Base-by-base conservation (phyloP, 2,113 vertebrate genomes). In the Asarcornis scutulata region DNA sequence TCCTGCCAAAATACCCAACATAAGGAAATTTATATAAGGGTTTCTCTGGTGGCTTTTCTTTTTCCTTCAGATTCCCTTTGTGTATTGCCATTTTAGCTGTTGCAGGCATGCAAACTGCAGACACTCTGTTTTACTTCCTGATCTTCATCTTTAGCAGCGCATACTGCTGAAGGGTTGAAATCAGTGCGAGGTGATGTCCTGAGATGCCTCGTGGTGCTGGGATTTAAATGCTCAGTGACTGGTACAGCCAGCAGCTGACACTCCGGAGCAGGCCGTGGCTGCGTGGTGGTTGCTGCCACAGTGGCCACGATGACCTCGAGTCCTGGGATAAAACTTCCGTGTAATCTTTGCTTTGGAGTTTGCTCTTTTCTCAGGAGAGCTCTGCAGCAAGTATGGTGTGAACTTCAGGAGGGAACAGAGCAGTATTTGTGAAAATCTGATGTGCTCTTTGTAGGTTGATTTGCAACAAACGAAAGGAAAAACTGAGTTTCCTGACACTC, bases 341-440 rank as follows among this genome's bases (percentile, higher is more conserved):
- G 3, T 17, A 32, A 6, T 31, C 40, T 86, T 34, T 38, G 12
- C 32, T 52, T 6, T 7, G 32, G 50, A 31, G 25, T 52, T 69
- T 68, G 42, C 2, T 53, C 23, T 74, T 48, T 62, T 44, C 52
- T 82, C 46, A 15, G 40, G 53, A 21, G 15, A 66, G 62, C 36
- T 2, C 2, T 67, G 66, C 60, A 84, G 88, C 36, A 38, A 34
- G 46, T 29, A 17, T 1, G 2, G 12, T 5, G 0, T 3, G 9
- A 44, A 3, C 42, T 44, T 34, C 23, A 29, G 78, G 36, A 66
- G 60, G 52, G 31, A 63, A 31, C 17, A 36, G 42, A 40, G 42
- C 42, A 53, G 12, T 27, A 4, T 32, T 58, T 74, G 60, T 68
- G 62, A 59, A 58, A 50, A 67, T 26, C 36, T 76, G 42, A 7